Conservation (phyloP, 2,888 invertebrate species). For the Endotricha flammealis region DNA sequence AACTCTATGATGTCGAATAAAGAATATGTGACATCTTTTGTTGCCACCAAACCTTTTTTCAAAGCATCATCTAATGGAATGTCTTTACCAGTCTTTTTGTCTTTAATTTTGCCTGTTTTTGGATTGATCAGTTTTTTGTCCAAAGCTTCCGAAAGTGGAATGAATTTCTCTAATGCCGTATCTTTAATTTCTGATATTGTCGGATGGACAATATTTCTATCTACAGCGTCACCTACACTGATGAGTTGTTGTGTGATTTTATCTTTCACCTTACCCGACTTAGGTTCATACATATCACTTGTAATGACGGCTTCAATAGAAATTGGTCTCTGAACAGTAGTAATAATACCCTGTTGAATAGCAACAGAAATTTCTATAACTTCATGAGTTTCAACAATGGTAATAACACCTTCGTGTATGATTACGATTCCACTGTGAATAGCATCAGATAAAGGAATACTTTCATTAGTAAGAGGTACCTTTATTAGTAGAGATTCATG, state of each 20-base stretch:
- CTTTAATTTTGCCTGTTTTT: constrained; percentile 84
- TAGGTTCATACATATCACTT: constrained; percentile 83
- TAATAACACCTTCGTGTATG: constrained; percentile 83
- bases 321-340: constrained; percentile 84
- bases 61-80: constrained; percentile 85
- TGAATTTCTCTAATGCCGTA: constrained; percentile 82
- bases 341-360: constrained; percentile 83
- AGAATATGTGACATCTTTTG: constrained; percentile 83
- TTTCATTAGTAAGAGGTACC: constrained; percentile 85
- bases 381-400: constrained; percentile 83
- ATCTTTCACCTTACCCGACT: constrained; percentile 84
- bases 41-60: constrained; percentile 83
- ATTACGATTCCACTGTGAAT: constrained; percentile 88
- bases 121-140: constrained; percentile 82
- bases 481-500: constrained; percentile 86
- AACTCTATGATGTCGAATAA: constrained; percentile 85
- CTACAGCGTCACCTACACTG: constrained; percentile 86
- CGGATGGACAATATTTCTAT: constrained; percentile 88
- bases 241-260: constrained; percentile 84
- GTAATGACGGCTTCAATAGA: constrained; percentile 87
- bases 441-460: constrained; percentile 88
- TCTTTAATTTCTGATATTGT: constrained; percentile 90
- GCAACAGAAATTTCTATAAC: constrained; percentile 84
- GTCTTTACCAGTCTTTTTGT: constrained; percentile 83
- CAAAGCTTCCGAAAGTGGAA: constrained; percentile 87